phyloP scores from a whole-genome alignment of 2,797 vertebrate genomes.

The Gymnocypris eckloni region DNA sequence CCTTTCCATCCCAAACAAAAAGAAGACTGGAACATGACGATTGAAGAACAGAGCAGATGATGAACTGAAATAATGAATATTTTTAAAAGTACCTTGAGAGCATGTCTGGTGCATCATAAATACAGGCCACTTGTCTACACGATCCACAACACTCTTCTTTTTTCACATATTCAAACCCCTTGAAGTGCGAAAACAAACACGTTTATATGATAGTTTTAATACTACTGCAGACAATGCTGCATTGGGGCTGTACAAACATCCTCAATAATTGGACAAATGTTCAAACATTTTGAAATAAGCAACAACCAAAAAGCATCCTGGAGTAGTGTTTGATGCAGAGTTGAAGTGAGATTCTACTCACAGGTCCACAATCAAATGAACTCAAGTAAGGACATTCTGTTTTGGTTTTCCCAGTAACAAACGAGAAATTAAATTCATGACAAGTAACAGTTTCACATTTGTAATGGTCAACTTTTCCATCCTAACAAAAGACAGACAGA shows the following conservation, averaged over 20 bases:
- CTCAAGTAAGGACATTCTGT: constrained; percentile 79
- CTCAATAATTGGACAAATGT: background rate
- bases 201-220: background rate
- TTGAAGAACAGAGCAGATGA: constrained; percentile 7
- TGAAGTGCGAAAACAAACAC: background rate
- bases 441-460: constrained; percentile 86
- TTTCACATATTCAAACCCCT: constrained; percentile 75
- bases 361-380: constrained; percentile 67
- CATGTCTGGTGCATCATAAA: constrained; percentile 40
- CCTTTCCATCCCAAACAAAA: constrained; percentile 64
- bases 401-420: constrained; percentile 74
- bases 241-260: background rate
- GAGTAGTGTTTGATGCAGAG: constrained; percentile 16
- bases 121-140: constrained; percentile 82
- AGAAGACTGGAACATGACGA: background rate
- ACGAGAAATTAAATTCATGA: constrained; percentile 64
- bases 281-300: background rate
- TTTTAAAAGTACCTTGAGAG: constrained; percentile 64
- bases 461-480: constrained; percentile 76
- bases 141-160: constrained; percentile 83
- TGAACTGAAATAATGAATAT: constrained; percentile 69
- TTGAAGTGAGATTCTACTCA: constrained; percentile 63
- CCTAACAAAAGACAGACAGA: background rate
- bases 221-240: no score
- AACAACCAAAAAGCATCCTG: background rate